Percentiles rank a stretch among this genome's conserved stretches.
These are phyloP conservation scores for Nettapus auritus DNA, from an alignment of 2,113 vertebrate species.

Conservation along the genomic window DNA sequence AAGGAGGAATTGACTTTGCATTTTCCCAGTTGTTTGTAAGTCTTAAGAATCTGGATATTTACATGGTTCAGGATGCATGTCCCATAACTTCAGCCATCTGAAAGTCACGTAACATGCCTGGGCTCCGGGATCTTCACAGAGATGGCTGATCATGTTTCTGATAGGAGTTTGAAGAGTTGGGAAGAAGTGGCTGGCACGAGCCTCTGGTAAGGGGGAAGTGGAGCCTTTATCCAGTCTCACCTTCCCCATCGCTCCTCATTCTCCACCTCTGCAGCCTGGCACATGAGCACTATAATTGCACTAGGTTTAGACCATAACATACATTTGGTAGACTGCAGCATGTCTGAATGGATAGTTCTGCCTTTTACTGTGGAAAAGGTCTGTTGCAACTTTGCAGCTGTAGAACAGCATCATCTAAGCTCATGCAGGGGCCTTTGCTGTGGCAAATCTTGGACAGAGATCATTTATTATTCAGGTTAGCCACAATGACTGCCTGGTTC, in stretches of 20 bases:
- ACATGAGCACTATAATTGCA: background rate
- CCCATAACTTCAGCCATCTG: background rate
- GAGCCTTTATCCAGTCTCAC: background rate
- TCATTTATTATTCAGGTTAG: background rate
- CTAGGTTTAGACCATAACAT: background rate
- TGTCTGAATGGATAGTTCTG: background rate
- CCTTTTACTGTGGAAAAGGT: background rate
- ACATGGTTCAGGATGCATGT: background rate
- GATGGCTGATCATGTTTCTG: background rate
- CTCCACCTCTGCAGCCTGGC: background rate
- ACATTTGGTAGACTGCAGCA: background rate
- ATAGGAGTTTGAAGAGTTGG: background rate
- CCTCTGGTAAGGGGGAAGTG: background rate
- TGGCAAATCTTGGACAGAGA: background rate
- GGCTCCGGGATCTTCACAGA: background rate
- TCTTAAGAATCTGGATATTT: background rate
- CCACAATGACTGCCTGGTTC: background rate
- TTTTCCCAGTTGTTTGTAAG: background rate
- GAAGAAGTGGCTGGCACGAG: background rate
- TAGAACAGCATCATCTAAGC: background rate
- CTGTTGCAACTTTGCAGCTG: background rate
- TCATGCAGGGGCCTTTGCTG: background rate
- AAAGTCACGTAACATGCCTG: background rate
- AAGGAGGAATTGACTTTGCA: background rate
- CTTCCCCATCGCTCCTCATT: background rate